phyloP scores from a whole-genome alignment of 2,888 invertebrate species.

The Cistogaster globosa region DNA sequence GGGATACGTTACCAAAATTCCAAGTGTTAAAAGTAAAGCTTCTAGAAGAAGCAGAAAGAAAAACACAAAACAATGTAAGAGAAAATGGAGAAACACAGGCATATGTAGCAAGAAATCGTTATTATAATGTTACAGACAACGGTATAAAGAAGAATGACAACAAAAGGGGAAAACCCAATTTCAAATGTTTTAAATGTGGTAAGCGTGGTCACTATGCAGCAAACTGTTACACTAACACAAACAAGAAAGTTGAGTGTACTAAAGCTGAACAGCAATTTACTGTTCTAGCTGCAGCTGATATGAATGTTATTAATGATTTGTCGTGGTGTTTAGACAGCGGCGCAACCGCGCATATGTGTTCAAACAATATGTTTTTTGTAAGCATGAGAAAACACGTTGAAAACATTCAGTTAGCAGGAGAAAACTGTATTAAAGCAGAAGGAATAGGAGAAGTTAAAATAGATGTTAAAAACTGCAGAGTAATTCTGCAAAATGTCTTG shows the following conservation, averaged over 20 bases:
- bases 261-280: slow-evolving; percentile 11
- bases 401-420: slow-evolving; percentile 10
- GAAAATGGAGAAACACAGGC: neutral
- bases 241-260: slow-evolving; percentile 4
- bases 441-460: slow-evolving; percentile 43
- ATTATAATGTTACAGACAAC: neutral
- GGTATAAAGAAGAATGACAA: too few species aligned
- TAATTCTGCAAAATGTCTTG: slow-evolving; percentile 28
- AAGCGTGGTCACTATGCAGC: slow-evolving; percentile 13
- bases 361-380: neutral
- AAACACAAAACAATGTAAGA: too few species aligned
- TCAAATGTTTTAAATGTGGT: slow-evolving; percentile 35
- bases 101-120: neutral
- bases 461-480: slow-evolving; percentile 8
- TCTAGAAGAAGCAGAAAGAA: too few species aligned
- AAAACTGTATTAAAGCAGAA: slow-evolving; percentile 23
- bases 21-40: too few species aligned
- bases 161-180: neutral
- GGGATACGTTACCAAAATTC: too few species aligned
- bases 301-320: too few species aligned
- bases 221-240: slow-evolving; percentile 23
- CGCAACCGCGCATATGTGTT: slow-evolving; percentile 33
- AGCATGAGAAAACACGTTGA: slow-evolving; percentile 3
- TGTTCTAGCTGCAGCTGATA: slow-evolving; percentile 7
- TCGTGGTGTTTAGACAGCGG: slow-evolving; percentile 41